Base-by-base conservation (phyloP, 2,113 vertebrate species). In the Malurus cyaneus region DNA sequence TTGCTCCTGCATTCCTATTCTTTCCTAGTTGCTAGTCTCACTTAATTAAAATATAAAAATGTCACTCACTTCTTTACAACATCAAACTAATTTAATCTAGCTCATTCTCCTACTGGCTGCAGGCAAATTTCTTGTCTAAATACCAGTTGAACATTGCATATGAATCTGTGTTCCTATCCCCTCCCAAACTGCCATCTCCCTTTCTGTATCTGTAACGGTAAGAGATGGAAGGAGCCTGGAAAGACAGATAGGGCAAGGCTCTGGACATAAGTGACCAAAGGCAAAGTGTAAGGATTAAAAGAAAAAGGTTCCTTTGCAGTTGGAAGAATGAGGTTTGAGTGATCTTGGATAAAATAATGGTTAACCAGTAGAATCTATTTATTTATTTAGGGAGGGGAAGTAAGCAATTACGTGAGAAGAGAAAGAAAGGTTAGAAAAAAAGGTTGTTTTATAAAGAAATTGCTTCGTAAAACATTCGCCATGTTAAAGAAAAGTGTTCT, bases 31-130 rank as follows among this genome's bases (percentile, higher is more conserved):
- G 19, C 23, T 86, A 92, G 18, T 69, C 44, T 69, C 64, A 86
- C 49, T 91, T 95, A 96, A 94, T 96, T 94, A 89, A 95, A 90
- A 80, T 76, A 92, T 82, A 91, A 89, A 95, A 92, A 80, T 73
- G 31, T 93, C 86, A 85, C 46, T 92, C 53, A 70, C 14, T 92
- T 80, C 69, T 80, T 89, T 88, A 82, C 18, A 84, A 56, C 59
- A 92, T 82, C 56, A 88, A 82, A 70, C 25, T 54, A 93, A 73
- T 73, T 92, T 94, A 59, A 79, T 88, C 65, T 86, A 78, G 53
- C 23, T 93, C n/a, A 49, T 93, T 88, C 28, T 94, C 20, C 64
- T 80, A 62, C 41, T 47, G 36, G 42, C 86, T 93, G 46, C 57
- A 89, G 88, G 76, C 77, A 93, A 92, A 90, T 67, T 91, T 31